phyloP scores from a whole-genome alignment of 2,888 invertebrate genomes.

The Antitype chi region DNA sequence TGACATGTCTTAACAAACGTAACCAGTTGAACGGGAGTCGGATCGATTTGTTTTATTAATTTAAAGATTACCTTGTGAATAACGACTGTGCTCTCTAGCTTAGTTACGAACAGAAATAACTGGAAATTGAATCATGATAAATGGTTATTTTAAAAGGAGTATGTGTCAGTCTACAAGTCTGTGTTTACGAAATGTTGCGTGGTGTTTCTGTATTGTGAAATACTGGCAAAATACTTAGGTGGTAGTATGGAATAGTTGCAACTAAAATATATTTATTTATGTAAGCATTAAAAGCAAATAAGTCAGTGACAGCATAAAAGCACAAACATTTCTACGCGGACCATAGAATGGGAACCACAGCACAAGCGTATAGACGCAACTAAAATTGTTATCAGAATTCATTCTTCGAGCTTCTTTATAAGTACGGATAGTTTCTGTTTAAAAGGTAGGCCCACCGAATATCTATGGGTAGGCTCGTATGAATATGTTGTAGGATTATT shows the following conservation, averaged over 20 bases:
- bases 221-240: conserved; percentile 53
- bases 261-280: conserved; percentile 66
- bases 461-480: neutral
- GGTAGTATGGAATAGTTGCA: conserved; percentile 56
- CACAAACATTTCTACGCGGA: conserved; percentile 72
- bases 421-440: conserved; percentile 3
- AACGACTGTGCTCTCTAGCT: conserved; percentile 55
- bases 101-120: conserved; percentile 58
- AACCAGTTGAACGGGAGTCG: conserved; percentile 76
- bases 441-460: no score
- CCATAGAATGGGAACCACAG: conserved; percentile 72
- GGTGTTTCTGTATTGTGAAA: conserved; percentile 53
- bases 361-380: conserved; percentile 73
- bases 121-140: conserved; percentile 63
- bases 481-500: neutral
- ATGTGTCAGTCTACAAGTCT: conserved; percentile 45
- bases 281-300: conserved; percentile 73
- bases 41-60: conserved; percentile 77
- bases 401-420: conserved; percentile 30
- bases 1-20: conserved; percentile 82
- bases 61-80: conserved; percentile 73
- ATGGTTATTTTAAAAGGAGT: conserved; percentile 55
- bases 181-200: conserved; percentile 47
- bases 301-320: conserved; percentile 80
- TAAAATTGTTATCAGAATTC: conserved; percentile 66